These are phyloP conservation scores for Phasianus colchicus DNA, from an alignment of 2,113 vertebrate species.

Conservation along the genomic window DNA sequence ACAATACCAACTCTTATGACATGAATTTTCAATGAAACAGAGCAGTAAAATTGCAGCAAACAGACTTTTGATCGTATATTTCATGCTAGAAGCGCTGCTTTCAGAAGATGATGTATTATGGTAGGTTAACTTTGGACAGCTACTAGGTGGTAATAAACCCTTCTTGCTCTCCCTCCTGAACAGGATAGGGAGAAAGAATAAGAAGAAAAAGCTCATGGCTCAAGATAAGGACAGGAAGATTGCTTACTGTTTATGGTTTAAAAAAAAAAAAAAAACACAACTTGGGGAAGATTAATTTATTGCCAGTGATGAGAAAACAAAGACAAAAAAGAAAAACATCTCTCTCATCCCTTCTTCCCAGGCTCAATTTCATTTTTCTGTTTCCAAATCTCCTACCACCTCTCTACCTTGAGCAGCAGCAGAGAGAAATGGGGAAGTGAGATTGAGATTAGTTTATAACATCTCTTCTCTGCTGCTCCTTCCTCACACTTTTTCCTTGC, in stretches of 20 bases:
- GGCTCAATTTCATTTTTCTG: not conserved
- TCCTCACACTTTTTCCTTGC: not conserved
- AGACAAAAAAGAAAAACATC: not conserved
- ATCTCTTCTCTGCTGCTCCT: not conserved
- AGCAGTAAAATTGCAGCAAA: not conserved
- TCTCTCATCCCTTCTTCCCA: not conserved
- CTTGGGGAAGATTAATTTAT: not conserved
- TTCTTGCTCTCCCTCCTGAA: not conserved
- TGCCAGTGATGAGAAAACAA: not conserved
- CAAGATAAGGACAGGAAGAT: not conserved
- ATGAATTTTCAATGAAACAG: not conserved
- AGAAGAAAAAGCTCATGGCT: not conserved
- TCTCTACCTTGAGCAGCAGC: fast-evolving
- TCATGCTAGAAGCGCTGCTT: not conserved
- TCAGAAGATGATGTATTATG: not conserved
- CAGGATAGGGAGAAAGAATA: not conserved
- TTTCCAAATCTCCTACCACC: not conserved
- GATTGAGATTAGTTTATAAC: not conserved
- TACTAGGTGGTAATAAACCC: not conserved
- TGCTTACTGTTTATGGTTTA: not conserved
- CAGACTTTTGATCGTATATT: not conserved
- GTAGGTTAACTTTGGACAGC: not conserved
- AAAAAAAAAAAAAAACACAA: not conserved
- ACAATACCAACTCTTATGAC: not conserved
- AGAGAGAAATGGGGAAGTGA: fast-evolving